phyloP scores from a whole-genome alignment of 1,140 invertebrate genomes.

The Ostrea edulis region DNA sequence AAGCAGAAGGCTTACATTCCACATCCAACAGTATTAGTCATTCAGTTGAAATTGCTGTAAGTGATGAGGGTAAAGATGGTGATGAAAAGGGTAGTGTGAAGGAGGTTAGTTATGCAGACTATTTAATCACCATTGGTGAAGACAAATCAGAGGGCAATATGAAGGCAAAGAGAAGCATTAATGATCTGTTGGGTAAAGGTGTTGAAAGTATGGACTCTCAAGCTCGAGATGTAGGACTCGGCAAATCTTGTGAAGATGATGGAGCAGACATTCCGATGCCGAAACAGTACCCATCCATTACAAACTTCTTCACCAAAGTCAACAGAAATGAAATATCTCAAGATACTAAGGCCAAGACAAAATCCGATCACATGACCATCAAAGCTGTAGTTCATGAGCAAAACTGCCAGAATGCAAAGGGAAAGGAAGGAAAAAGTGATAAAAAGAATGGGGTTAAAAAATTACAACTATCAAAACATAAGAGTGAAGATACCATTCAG shows the following conservation, averaged over 20 bases:
- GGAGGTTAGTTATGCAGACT: slow-evolving; percentile 12
- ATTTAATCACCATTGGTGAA: neutral
- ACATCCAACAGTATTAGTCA: neutral
- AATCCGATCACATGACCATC: neutral
- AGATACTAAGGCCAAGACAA: neutral
- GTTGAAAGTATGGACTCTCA: neutral
- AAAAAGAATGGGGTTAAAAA: neutral
- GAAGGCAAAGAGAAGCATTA: neutral
- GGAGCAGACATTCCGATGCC: slow-evolving; percentile 15
- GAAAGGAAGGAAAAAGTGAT: neutral
- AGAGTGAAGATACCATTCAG: neutral
- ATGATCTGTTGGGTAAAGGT: neutral
- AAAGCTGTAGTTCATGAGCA: slow-evolving; percentile 56
- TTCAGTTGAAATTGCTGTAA: neutral
- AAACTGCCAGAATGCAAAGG: neutral
- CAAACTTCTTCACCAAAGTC: slow-evolving; percentile 55
- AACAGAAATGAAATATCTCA: neutral
- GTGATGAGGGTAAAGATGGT: neutral
- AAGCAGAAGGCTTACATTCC: neutral
- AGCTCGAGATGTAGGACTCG: neutral
- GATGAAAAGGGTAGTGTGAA: neutral
- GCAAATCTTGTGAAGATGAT: slow-evolving; percentile 4
- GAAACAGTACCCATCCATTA: slow-evolving; percentile 53
- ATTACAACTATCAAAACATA: neutral
- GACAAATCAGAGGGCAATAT: neutral